Conservation (phyloP, 2,888 invertebrate species). For the Chaitophorus viminalis region DNA sequence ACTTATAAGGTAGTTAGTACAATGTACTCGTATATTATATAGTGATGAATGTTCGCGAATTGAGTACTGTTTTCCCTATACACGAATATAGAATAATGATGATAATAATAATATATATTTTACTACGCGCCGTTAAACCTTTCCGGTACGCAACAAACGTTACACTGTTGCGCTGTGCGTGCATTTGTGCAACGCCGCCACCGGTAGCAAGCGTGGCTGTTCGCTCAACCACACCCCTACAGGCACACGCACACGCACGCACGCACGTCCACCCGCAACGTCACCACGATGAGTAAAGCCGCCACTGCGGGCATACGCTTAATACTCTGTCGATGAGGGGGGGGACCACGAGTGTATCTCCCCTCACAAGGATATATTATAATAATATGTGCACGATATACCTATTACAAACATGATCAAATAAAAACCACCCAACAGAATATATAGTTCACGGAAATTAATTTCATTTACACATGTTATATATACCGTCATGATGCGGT, state of each 20-base stretch:
- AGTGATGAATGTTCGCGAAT: no score
- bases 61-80: neutral
- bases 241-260: neutral
- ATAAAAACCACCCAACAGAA: conserved; percentile 33
- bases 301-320: neutral
- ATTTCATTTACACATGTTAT: conserved; percentile 31
- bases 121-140: conserved; percentile 52
- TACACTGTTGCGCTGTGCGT: conserved; percentile 56
- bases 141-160: conserved; percentile 58
- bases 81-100: no score
- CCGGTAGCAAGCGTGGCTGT: conserved; percentile 36
- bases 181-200: conserved; percentile 49
- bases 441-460: conserved; percentile 34
- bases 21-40: no score
- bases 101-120: no score
- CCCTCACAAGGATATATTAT: neutral
- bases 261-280: neutral
- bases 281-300: neutral
- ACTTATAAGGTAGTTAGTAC: no score
- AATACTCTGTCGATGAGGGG: neutral
- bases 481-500: neutral
- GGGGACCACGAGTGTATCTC: neutral
- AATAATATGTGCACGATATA: neutral
- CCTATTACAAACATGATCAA: conserved; percentile 3
- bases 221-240: conserved; percentile 3